These are phyloP conservation scores for Oceanites oceanicus DNA, from an alignment of 2,113 vertebrate genomes.

Conservation along the genomic window DNA sequence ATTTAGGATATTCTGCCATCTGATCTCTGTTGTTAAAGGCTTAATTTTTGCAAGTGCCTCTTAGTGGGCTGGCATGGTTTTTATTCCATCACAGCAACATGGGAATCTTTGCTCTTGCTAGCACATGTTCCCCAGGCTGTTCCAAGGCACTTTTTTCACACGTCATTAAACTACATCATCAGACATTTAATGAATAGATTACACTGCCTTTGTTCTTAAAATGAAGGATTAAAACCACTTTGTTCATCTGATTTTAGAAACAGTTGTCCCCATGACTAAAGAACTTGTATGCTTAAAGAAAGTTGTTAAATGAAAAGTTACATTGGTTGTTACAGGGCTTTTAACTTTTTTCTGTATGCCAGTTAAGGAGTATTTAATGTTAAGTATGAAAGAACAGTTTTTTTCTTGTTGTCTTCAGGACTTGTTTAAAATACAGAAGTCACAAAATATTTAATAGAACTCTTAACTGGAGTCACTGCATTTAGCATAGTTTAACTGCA, in stretches of 20 bases:
- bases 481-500: neutral
- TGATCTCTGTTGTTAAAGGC: neutral
- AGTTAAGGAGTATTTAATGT: neutral
- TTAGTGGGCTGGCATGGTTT: neutral
- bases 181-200: slow-evolving; percentile 30
- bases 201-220: slow-evolving; percentile 50
- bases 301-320: neutral
- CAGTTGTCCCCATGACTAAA: neutral
- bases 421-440: neutral
- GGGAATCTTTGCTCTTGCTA: slow-evolving; percentile 15
- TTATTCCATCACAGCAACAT: neutral
- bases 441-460: neutral
- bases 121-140: slow-evolving; percentile 15
- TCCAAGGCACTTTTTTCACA: slow-evolving; percentile 24
- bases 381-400: neutral
- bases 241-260: slow-evolving; percentile 19
- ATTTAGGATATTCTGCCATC: neutral
- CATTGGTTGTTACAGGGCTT: neutral
- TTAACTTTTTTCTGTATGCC: neutral
- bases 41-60: neutral
- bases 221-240: neutral
- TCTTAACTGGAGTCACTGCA: neutral
- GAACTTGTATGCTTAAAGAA: neutral
- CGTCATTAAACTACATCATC: neutral
- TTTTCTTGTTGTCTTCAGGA: neutral